Evolutionary conservation across 2,797 vertebrate species (phyloP), one percentile per base, ranked within the genome.

Genomic region (Microhierax caerulescens): DNA sequence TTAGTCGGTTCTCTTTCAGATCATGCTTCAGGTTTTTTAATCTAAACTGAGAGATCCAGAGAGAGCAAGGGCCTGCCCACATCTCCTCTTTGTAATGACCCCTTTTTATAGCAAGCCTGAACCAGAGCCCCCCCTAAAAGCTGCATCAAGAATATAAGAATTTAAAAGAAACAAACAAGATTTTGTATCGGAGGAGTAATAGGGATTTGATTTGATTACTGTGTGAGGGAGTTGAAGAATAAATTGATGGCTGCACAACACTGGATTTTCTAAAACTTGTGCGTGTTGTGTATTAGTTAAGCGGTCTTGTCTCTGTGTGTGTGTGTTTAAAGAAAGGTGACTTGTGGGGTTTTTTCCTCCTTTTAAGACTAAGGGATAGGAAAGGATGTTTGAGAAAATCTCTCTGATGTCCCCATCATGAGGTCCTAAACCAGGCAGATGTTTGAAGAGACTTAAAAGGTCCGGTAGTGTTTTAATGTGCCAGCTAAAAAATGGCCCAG

Each of bases 71-170:
- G 7, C 28, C 90, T 88, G 18, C 5, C 47, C 9, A 5, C 11
- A 23, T 64, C 34, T 30, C 6, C 1, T 7, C 10, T 80, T 82
- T 70, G 68, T 56, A 77, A 70, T 60, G 41, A 39, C 21, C 10
- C 13, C 14, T 39, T 77, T 59, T 85, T 56, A 50, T 13, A 75
- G 25, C 48, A 77, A 83, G 45, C 34, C 45, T 75, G 20, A 85
- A 63, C 7, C 1, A 1, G 20, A 34, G 7, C 10, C 15, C 1
- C 0, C 3, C 2, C 8, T 39, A 32, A 23, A 56, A 10, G 4
- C 9, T 61, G 75, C 27, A 30, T 53, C 17, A 56, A 48, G 36
- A 51, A 41, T 34, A 36, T 36, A 16, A 60, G 4, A 13, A 37
- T 80, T 85, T 51, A 57, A 78, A 78, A 85, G 20, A 67, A 87